Percentiles rank a stretch among this genome's conserved stretches.
These are phyloP conservation scores for Diabrotica virgifera DNA, from an alignment of 1,140 invertebrate species.

Conservation along the genomic window DNA sequence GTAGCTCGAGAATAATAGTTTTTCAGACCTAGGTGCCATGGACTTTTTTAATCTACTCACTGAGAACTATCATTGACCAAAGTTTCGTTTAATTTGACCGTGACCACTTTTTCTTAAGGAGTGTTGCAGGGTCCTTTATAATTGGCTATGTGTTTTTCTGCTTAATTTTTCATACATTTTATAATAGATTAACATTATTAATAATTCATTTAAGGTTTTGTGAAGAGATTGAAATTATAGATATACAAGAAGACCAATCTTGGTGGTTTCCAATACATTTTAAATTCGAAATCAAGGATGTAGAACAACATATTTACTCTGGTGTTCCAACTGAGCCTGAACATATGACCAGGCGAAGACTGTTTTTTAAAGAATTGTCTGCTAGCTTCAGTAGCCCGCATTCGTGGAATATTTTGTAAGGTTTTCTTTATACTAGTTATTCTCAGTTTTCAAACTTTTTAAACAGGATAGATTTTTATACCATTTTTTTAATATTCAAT, in stretches of 20 bases:
- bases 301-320: not conserved
- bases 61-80: too few relatives aligned
- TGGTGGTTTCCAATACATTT: conserved; percentile 29
- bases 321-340: not conserved
- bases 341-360: not conserved
- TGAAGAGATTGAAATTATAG: conserved; percentile 27
- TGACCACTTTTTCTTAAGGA: too few relatives aligned
- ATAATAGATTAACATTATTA: too few relatives aligned
- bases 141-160: too few relatives aligned
- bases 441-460: too few relatives aligned
- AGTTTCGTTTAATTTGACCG: too few relatives aligned
- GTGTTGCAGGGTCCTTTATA: too few relatives aligned
- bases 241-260: conserved; percentile 28
- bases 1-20: too few relatives aligned
- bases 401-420: conserved; percentile 13
- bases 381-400: not conserved
- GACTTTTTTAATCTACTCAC: too few relatives aligned
- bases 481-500: not conserved
- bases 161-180: too few relatives aligned
- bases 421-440: not conserved
- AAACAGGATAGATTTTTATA: not conserved
- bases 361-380: conserved; percentile 1
- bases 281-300: conserved; percentile 4
- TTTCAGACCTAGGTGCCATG: too few relatives aligned
- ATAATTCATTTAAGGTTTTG: conserved; percentile 26